Conservation (phyloP, 2,113 vertebrate genomes). For the Eira barbara region DNA sequence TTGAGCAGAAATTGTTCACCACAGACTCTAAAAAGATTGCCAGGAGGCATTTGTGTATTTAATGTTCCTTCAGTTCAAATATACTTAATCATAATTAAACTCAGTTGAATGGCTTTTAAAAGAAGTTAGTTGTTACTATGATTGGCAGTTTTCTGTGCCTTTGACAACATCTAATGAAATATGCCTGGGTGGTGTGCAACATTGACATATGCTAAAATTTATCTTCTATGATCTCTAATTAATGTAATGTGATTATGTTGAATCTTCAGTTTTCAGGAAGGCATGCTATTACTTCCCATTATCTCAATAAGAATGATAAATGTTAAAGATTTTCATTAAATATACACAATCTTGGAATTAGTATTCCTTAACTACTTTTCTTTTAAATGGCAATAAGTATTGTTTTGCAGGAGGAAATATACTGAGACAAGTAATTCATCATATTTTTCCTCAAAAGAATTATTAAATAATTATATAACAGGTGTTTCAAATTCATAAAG, state of each 20-base stretch:
- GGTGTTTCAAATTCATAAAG: not conserved
- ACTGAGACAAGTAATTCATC: not conserved
- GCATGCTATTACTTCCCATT: slow-evolving; percentile 55
- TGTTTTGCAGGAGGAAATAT: not conserved
- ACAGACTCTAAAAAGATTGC: slow-evolving; percentile 69
- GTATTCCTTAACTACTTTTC: slow-evolving; percentile 1
- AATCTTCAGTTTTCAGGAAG: slow-evolving; percentile 58
- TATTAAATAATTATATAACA: not conserved
- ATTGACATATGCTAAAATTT: slow-evolving; percentile 79
- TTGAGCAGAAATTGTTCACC: slow-evolving; percentile 44
- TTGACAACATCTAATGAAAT: slow-evolving; percentile 82
- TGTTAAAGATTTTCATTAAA: slow-evolving; percentile 60
- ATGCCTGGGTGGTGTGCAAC: slow-evolving; percentile 65
- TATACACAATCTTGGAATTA: slow-evolving; percentile 48
- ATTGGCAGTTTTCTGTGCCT: slow-evolving; percentile 82
- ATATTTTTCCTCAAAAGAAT: not conserved
- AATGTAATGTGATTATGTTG: slow-evolving; percentile 57
- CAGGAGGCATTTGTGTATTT: slow-evolving; percentile 76
- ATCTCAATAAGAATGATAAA: slow-evolving; percentile 64
- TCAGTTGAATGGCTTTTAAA: slow-evolving; percentile 78
- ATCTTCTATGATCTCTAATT: slow-evolving; percentile 55
- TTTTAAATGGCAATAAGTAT: not conserved
- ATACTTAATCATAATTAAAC: slow-evolving; percentile 84
- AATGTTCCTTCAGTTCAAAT: slow-evolving; percentile 76
- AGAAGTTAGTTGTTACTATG: slow-evolving; percentile 79